These are phyloP conservation scores for Apamea sordens DNA, from an alignment of 2,888 invertebrate species.

Conservation along the genomic window DNA sequence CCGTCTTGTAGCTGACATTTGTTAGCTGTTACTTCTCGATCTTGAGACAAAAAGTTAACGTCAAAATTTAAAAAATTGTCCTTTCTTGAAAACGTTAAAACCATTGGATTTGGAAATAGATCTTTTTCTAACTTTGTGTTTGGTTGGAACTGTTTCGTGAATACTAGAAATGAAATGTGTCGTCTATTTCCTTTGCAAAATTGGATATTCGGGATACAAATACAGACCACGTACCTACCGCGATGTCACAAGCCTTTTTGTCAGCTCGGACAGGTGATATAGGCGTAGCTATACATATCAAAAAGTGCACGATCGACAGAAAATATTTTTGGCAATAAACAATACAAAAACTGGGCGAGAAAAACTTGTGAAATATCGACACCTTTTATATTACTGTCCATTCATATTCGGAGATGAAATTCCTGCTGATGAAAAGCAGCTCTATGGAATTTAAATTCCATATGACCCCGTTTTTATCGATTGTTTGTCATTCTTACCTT, in stretches of 20 bases:
- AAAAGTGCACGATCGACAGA: background rate
- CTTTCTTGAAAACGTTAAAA: background rate
- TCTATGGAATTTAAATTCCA: background rate
- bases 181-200: constrained; percentile 28
- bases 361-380: background rate
- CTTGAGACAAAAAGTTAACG: background rate
- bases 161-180: background rate
- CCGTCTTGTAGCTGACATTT: constrained; percentile 8
- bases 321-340: constrained; percentile 9
- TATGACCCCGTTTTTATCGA: background rate
- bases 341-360: background rate
- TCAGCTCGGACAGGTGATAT: constrained; percentile 1
- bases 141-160: background rate
- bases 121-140: background rate
- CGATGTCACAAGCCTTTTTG: constrained; percentile 30
- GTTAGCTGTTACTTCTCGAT: background rate
- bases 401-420: background rate
- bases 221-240: constrained; percentile 6
- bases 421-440: background rate
- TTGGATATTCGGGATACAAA: constrained; percentile 43
- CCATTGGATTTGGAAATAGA: background rate
- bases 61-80: background rate
- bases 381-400: background rate
- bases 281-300: background rate
- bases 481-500: background rate